Base-by-base conservation (phyloP, 2,797 vertebrate species). In the Peromyscus aztecus region DNA sequence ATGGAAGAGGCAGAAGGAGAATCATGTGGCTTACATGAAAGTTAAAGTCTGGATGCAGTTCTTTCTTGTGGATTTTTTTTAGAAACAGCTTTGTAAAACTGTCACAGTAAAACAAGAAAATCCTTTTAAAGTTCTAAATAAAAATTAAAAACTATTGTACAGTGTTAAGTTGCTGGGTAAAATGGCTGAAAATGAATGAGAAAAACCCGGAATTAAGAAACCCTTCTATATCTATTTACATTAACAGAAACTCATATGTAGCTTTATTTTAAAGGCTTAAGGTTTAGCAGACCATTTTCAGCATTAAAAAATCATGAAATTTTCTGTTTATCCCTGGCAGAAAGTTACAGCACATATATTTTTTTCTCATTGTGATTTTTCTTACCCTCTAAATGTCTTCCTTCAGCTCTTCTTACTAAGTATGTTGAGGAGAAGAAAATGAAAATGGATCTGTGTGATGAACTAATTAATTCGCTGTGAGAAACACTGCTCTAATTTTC, bases 11-110 rank as follows among this genome's bases (percentile, higher is more conserved):
- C 85, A 89, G 92, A 95, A 94, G 89, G 87, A 94, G 73, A 96
- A 57, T 14, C 94, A 96, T 95, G 89, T 97, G 96, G 80, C 73
- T 94, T 75, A 84, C 49, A 83, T 93, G 65, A 94, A 95, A 88
- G 40, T 91, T 96, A 90, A 89, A 89, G 69, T 93, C 81, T 96
- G 84, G 73, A 86, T 76, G 37, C 23, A 91, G 37, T 94, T 93
- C 5, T 93, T 89, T 86, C 55, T 10, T 91, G n/a, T 46, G 34
- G 29, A 93, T 84, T 27, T 90, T 94, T 95, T 96, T 16, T 65
- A 71, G 14, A 55, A 96, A 5, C 6, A 90, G 76, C 5, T 95
- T 89, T 97, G 10, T 27, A 93, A 86, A 94, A 92, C 4, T 49
- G 21, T 82, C 34, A 12, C 31, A 84, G 16, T 37, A 65, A 96